These are phyloP conservation scores for Lepidochrysops patricia DNA, from an alignment of 2,888 invertebrate species.

Conservation along the genomic window DNA sequence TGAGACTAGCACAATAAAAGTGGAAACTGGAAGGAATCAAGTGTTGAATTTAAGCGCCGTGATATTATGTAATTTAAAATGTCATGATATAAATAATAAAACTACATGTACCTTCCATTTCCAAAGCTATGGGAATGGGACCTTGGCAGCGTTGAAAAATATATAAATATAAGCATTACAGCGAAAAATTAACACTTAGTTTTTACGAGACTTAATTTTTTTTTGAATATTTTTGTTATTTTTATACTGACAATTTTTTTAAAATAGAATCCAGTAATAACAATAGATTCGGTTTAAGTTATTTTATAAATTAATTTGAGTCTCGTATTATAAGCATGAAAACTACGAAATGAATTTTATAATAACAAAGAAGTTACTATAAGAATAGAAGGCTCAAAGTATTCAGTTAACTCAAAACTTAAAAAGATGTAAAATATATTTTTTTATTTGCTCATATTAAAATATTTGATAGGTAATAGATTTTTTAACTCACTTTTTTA, in stretches of 20 bases:
- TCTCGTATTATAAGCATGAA: slow-evolving; percentile 1
- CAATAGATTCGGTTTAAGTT: no score
- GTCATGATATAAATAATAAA: slow-evolving; percentile 30
- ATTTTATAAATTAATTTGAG: not conserved
- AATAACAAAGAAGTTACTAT: not conserved
- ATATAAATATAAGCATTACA: slow-evolving; percentile 55
- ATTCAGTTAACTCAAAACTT: no score
- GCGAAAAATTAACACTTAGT: slow-evolving; percentile 23
- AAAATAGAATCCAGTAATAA: no score
- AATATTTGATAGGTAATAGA: no score
- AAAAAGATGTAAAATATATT: no score
- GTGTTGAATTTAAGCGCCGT: not conserved
- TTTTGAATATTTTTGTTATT: no score
- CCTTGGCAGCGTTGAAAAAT: slow-evolving; percentile 69
- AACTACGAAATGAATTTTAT: not conserved
- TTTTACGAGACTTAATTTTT: slow-evolving; percentile 19
- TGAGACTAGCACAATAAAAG: not conserved
- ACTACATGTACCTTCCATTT: slow-evolving; percentile 68
- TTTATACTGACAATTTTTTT: no score
- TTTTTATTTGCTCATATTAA: no score
- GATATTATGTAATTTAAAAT: not conserved
- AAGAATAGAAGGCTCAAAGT: not conserved
- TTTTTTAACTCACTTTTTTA: not conserved
- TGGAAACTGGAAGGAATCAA: slow-evolving; percentile 4
- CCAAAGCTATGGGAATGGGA: slow-evolving; percentile 74